Evolutionary conservation across 1,140 invertebrate species (phyloP), one percentile per base, ranked within the genome.

Genomic region (Theocolax elegans): DNA sequence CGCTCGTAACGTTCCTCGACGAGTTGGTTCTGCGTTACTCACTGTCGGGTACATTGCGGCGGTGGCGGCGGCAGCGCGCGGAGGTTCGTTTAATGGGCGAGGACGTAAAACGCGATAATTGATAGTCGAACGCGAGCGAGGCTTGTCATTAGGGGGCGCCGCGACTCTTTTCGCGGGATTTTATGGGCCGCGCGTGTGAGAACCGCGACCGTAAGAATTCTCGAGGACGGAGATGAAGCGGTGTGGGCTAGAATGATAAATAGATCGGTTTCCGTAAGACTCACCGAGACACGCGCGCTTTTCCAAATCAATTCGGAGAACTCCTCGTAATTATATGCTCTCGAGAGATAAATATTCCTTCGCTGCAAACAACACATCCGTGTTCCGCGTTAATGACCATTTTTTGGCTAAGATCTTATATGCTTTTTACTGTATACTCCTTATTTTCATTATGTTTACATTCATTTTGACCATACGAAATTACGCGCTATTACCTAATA

Each of bases 31-130:
- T n/a, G n/a, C n/a, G n/a, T n/a, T n/a, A n/a, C n/a, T n/a, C n/a
- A n/a, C n/a, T n/a, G n/a, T n/a, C n/a, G n/a, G n/a, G n/a, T n/a
- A n/a, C 1, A 48, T 31, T 19, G 64, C 23, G 27, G 64, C 64
- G 51, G 35, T 7, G 12, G 40, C 1, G 64, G 7, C 42, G 42
- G 7, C 7, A 13, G 51, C 3, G 51, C 51, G 27, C 25, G 19
- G n/a, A n/a, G 35, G 60, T n/a, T n/a, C 49, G 15, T 49, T 63
- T 66, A 66, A 67, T 25, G 66, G 56, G 64, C 71, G 72, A 69
- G 67, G 70, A 74, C 73, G 68, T 77, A 77, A 79, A 77, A 74
- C 72, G 74, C 76, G 77, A 79, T 79, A 79, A 79, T 77, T 76
- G 76, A 77, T 77, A 76, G 77, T 71, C 75, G 68, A 79, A 76